Conservation (phyloP, 2,888 invertebrate genomes). For the Stegophylla sp. region DNA sequence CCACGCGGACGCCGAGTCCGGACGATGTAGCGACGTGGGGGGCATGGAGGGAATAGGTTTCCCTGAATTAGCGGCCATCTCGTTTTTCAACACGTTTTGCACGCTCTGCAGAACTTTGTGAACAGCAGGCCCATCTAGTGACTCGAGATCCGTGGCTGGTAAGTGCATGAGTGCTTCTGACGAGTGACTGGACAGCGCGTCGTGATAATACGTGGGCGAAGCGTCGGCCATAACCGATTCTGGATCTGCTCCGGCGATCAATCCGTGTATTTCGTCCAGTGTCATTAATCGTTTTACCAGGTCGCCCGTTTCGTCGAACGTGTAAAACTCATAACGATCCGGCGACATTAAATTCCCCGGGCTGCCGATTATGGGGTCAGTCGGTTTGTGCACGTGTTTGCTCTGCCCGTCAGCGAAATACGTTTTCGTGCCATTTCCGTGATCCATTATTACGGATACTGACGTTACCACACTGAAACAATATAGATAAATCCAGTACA, state of each 20-base stretch:
- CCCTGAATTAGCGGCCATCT: constrained; percentile 70
- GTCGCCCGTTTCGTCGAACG: constrained; percentile 83
- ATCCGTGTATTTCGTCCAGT: constrained; percentile 81
- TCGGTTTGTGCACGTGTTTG: constrained; percentile 68
- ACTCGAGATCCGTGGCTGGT: constrained; percentile 60
- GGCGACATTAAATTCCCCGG: constrained; percentile 81
- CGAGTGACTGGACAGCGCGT: constrained; percentile 63
- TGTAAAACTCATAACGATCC: constrained; percentile 85
- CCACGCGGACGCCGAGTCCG: constrained; percentile 73
- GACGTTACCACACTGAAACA: constrained; percentile 71
- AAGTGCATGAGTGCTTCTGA: constrained; percentile 52
- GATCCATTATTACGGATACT: constrained; percentile 70
- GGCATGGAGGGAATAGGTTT: constrained; percentile 53
- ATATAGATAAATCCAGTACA: background rate
- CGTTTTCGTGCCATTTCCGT: constrained; percentile 69
- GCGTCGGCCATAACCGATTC: constrained; percentile 62
- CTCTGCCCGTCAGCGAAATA: constrained; percentile 73
- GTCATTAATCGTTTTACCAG: constrained; percentile 84
- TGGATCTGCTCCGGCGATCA: constrained; percentile 80
- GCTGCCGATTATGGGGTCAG: constrained; percentile 66
- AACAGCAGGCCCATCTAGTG: constrained; percentile 66
- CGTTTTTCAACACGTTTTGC: constrained; percentile 81
- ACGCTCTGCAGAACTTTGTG: constrained; percentile 83
- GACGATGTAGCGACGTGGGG: constrained; percentile 32
- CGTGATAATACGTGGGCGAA: constrained; percentile 67